Evolutionary conservation across 1,140 invertebrate species (phyloP), one percentile per base, ranked within the genome.

Genomic region (Drosophila albomicans): DNA sequence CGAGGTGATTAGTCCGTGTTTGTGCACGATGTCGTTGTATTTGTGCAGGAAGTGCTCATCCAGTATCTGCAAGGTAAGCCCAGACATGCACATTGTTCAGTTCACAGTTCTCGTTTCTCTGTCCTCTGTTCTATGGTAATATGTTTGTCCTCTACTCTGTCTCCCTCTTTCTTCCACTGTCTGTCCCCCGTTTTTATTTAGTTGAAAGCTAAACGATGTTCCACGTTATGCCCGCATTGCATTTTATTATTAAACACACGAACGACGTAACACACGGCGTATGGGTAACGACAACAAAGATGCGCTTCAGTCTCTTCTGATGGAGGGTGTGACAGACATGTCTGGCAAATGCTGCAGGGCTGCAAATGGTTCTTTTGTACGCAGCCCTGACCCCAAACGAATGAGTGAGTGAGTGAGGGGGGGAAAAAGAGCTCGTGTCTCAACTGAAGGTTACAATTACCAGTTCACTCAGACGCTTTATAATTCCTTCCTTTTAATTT

Each of bases 1-100:
- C 10, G 93, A 93, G 25, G 94, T 94, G 69, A 94, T 92, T 75
- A 95, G 92, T 32, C 94, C 94, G 71, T 95, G 94, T 56, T 92
- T 82, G 87, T 95, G 94, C 43, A 93, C 91, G 15, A 93, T 85
- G 52, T 91, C 91, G 15, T 93, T 93, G 79, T 94, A 94, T 32
- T 91, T 81, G 54, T 94, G 91, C 77, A 95, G 85, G 48, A 93
- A 92, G 52, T 91, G 91, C 11, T 92, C 87, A 62, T 93, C 93
- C 20, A 91, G 76, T 49, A 95, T 94, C 94, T 94, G 91, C 13
- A 88, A 75, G 45, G 5, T 43, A 78, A 65, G 52, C 25, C 32
- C 38, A 62, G 38, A 48, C 51, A 58, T 66, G 48, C 63, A 16
- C 35, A 52, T 64, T 59, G 73, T 58, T 72, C 49, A 65, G 49